A percentile compares a stretch with the other conserved stretches of the same genome.
Conservation (phyloP, 35 echinoderm and acorn worm species). For the Patiria miniata region DNA sequence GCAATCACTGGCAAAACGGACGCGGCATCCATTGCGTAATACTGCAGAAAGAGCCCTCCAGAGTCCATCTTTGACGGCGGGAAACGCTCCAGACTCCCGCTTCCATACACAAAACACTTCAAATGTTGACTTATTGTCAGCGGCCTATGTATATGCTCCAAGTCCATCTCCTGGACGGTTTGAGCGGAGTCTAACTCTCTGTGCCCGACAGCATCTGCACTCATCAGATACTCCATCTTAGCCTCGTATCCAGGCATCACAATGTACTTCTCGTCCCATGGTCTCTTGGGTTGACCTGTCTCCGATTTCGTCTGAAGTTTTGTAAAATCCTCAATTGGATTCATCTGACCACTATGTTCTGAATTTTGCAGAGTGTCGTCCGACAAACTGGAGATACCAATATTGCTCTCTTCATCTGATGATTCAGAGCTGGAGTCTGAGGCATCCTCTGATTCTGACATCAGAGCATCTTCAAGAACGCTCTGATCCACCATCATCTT, state of each 20-base stretch:
- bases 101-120: slow-evolving; percentile 57
- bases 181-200: background rate
- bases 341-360: background rate
- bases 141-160: background rate
- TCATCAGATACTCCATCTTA: slow-evolving; percentile 64
- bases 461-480: background rate
- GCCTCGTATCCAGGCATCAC: slow-evolving; percentile 76
- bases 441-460: background rate
- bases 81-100: slow-evolving; percentile 35
- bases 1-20: slow-evolving; percentile 86
- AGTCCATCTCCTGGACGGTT: background rate
- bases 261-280: slow-evolving; percentile 76
- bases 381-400: too few relatives aligned
- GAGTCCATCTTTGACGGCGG: slow-evolving; percentile 63
- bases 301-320: background rate
- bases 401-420: background rate
- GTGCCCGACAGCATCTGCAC: background rate
- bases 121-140: slow-evolving; percentile 62
- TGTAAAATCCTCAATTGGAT: background rate
- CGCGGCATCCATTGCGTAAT: slow-evolving; percentile 90
- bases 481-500: background rate
- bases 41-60: slow-evolving; percentile 20
- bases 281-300: slow-evolving; percentile 3
- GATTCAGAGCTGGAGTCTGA: background rate
- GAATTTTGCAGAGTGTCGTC: too few relatives aligned